Evolutionary conservation across 2,797 vertebrate genomes (phyloP).

Genomic region (Myripristis jacobus): DNA sequence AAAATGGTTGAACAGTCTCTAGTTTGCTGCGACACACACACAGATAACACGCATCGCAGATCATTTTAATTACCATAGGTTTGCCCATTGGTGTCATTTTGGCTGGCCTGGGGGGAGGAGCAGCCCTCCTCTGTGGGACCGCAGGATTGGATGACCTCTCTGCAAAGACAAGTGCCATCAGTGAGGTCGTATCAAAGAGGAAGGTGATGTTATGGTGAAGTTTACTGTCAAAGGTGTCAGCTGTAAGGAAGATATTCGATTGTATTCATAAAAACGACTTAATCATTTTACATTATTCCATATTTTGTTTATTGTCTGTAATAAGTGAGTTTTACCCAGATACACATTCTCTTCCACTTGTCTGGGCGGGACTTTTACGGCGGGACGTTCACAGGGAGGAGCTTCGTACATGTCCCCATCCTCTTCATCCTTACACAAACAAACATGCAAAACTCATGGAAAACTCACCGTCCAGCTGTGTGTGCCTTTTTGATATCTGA

Average conservation of each 20-base stretch:
- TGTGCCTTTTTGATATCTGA: no score
- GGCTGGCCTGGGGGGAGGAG: conserved; percentile 67
- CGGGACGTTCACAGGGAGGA: conserved; percentile 79
- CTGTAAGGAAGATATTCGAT: neutral
- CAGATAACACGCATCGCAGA: no score
- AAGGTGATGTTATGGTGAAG: neutral
- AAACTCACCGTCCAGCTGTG: no score
- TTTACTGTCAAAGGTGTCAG: neutral
- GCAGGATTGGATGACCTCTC: conserved; percentile 61
- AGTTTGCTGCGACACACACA: conserved; percentile 4
- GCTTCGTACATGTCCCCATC: conserved; percentile 81
- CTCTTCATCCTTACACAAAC: conserved; percentile 75
- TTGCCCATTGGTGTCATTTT: conserved; percentile 50
- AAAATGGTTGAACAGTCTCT: no score
- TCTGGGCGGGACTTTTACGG: conserved; percentile 70
- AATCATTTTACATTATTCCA: neutral
- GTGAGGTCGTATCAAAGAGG: neutral
- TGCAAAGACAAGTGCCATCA: conserved; percentile 36
- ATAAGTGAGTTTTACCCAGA: conserved; percentile 73
- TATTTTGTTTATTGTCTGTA: neutral
- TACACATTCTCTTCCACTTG: conserved; percentile 79
- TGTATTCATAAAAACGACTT: conserved; percentile 1
- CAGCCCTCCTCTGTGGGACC: conserved; percentile 64
- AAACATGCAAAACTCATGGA: neutral
- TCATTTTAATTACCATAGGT: conserved; percentile 47